These are phyloP conservation scores for Cladopsammia gracilis DNA, from an alignment of 64 coral and sea anemone species.

Conservation along the genomic window DNA sequence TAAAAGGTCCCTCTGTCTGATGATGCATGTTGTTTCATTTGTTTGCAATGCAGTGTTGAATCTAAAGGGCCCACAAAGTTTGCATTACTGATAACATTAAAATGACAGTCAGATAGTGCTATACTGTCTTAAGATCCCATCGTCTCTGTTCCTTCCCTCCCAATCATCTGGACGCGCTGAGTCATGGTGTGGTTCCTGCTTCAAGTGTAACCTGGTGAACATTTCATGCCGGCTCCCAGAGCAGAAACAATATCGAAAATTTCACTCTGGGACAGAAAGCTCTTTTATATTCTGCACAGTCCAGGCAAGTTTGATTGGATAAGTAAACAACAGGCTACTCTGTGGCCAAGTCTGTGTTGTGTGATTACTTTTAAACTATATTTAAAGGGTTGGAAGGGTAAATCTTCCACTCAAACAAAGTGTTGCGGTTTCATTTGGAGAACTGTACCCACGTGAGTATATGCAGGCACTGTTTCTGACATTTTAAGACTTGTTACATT, in stretches of 20 bases:
- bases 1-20: not conserved
- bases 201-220: conserved; percentile 57
- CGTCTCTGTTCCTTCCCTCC: conserved; percentile 84
- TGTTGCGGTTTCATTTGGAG: not conserved
- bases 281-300: not conserved
- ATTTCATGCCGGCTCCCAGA: conserved; percentile 61
- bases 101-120: not conserved
- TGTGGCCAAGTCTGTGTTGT: not conserved
- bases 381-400: not conserved
- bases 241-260: conserved; percentile 29
- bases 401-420: not conserved
- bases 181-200: conserved; percentile 98
- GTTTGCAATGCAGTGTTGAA: conserved; percentile 47
- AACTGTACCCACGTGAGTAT: conserved; percentile 37
- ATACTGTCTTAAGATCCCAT: not conserved
- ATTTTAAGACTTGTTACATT: conserved; percentile 21
- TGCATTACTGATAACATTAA: conserved; percentile 39
- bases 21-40: not conserved
- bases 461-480: conserved; percentile 6
- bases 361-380: not conserved
- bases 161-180: conserved; percentile 85
- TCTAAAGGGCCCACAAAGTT: conserved; percentile 70
- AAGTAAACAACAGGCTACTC: not conserved
- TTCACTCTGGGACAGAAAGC: conserved; percentile 3
- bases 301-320: conserved; percentile 38